These are phyloP conservation scores for Notiomystis cincta DNA, from an alignment of 2,113 vertebrate genomes.

Conservation along the genomic window DNA sequence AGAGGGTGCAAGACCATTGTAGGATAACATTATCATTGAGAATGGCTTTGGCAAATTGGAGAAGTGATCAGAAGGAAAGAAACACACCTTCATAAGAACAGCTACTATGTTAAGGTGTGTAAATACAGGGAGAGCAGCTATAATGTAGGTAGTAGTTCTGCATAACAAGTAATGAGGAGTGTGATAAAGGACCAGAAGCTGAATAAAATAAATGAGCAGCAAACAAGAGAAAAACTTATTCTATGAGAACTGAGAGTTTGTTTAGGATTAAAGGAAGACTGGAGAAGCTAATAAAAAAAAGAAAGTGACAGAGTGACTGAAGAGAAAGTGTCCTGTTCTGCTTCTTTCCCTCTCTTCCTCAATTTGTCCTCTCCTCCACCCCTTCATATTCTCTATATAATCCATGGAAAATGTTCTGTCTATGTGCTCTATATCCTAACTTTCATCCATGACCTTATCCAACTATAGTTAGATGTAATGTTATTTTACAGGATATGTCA, in stretches of 20 bases:
- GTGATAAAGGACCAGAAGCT: neutral
- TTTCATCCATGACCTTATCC: neutral
- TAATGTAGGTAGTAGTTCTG: neutral
- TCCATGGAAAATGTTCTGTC: neutral
- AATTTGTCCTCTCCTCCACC: neutral
- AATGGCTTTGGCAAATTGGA: neutral
- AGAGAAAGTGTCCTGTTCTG: neutral
- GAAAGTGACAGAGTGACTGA: neutral
- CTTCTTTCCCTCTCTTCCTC: neutral
- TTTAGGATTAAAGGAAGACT: neutral
- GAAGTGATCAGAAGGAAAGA: neutral
- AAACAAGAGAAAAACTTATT: neutral
- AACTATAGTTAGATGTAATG: neutral
- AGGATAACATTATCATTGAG: neutral
- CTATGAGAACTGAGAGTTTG: neutral
- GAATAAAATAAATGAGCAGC: neutral
- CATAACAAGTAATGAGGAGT: neutral
- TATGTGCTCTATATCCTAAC: neutral
- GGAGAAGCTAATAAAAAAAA: neutral
- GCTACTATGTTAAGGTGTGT: neutral
- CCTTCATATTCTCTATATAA: neutral
- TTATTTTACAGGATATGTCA: neutral
- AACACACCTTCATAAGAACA: neutral
- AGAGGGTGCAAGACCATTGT: rapidly evolving
- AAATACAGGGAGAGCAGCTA: neutral